Percentiles rank a stretch among this genome's conserved stretches.
Conservation (phyloP, 2,113 vertebrate species). For the Muscicapa adusta region DNA sequence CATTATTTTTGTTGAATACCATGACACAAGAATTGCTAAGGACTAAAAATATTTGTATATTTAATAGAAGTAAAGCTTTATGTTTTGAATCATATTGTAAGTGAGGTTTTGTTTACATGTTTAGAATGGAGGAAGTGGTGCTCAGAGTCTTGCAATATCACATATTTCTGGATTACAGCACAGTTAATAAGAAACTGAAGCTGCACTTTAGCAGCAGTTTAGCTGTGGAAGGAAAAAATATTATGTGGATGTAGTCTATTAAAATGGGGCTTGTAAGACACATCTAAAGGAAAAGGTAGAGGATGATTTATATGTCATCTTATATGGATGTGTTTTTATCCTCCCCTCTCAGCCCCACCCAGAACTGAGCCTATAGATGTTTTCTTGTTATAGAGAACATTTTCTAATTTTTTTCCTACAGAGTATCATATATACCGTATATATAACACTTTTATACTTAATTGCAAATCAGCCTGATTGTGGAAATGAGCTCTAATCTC, state of each 20-base stretch:
- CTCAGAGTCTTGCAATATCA: neutral
- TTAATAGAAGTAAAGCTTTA: neutral
- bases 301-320: neutral
- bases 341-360: neutral
- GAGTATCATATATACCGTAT: neutral
- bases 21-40: neutral
- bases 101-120: neutral
- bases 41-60: neutral
- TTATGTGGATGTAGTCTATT: neutral
- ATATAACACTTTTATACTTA: neutral
- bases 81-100: neutral
- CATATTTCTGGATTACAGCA: neutral
- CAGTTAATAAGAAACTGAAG: neutral
- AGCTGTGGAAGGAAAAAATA: neutral
- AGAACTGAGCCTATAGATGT: neutral
- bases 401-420: neutral
- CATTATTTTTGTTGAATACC: neutral
- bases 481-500: constrained; percentile 10
- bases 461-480: constrained; percentile 20
- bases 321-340: neutral
- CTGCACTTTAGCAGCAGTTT: neutral
- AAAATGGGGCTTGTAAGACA: neutral
- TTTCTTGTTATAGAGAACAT: neutral
- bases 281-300: neutral
- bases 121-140: neutral